Evolutionary conservation across 2,113 vertebrate species (phyloP).

Genomic region (Thermophis baileyi): DNA sequence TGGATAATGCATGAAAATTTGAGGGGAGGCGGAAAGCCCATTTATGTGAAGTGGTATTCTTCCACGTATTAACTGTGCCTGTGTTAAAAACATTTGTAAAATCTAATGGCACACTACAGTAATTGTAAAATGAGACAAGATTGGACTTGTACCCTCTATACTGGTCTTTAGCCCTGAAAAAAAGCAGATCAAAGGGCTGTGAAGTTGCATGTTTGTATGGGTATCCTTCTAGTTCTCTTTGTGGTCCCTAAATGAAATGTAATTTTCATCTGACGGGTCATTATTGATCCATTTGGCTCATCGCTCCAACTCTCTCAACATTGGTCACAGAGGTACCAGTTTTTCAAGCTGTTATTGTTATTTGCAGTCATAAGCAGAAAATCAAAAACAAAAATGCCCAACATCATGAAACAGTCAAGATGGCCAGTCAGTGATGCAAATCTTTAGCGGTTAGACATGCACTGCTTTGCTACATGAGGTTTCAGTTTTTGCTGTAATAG

Average conservation of each 20-base stretch:
- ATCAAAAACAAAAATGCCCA: background rate
- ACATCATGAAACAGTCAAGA: background rate
- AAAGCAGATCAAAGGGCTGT: background rate
- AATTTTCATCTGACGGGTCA: background rate
- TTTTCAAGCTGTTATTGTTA: background rate
- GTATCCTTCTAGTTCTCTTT: background rate
- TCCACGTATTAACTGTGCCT: too few species aligned
- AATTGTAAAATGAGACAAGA: background rate
- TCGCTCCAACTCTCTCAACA: background rate
- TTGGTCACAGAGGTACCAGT: background rate
- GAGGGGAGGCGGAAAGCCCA: background rate
- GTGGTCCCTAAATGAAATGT: background rate
- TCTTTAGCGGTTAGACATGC: background rate
- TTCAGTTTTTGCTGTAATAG: background rate
- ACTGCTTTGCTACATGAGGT: background rate
- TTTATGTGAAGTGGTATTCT: background rate
- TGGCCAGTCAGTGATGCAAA: background rate
- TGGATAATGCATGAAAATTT: background rate
- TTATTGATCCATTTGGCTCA: background rate
- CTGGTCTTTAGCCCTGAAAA: background rate
- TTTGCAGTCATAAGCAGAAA: background rate
- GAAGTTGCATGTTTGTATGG: background rate
- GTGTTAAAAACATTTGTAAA: background rate
- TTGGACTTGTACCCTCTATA: background rate
- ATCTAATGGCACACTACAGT: background rate